Evolutionary conservation across 2,113 vertebrate genomes (phyloP).

Genomic region (Rattus norvegicus): GRCr8 NC_086020.1:63408001-63408500

Average conservation of each 20-base stretch:
- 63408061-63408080: background rate
- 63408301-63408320: background rate
- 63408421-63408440: background rate
- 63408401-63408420: conserved; percentile 27
- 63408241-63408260: background rate
- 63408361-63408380: background rate
- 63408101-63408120: conserved; percentile 26
- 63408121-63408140: conserved; percentile 35
- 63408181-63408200: background rate
- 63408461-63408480: background rate
- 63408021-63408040: background rate
- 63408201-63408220: background rate
- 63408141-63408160: background rate
- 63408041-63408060: conserved; percentile 41
- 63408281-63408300: background rate
- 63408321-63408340: background rate
- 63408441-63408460: conserved; percentile 19
- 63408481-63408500: background rate
- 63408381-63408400: background rate
- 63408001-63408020: conserved; percentile 5
- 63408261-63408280: background rate
- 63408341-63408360: too few species aligned
- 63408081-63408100: background rate
- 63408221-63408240: conserved; percentile 1
- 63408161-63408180: background rate